Base-by-base conservation (phyloP, 2,888 invertebrate genomes). In the Adela reaumurella region DNA sequence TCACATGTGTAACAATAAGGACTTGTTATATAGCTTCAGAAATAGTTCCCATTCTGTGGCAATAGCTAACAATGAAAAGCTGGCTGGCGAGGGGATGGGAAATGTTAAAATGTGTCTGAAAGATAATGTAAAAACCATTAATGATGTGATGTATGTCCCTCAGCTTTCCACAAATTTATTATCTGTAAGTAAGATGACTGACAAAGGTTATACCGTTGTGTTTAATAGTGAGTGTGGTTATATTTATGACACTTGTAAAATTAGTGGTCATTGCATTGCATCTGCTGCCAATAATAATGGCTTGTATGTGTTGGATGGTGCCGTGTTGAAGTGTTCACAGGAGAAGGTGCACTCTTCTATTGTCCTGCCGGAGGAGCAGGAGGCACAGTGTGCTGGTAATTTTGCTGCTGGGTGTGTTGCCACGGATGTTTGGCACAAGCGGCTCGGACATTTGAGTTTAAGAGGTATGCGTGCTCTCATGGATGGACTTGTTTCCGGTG, bases 161-260 rank as follows among this genome's bases (percentile, higher is more conserved):
- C 47, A 53, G 28, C 46, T 53, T 24, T 46, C 52, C 14, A 49
- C 49, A 1, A 56, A 55, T 29, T 45, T 56, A 6, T 28, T 56
- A 14, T 55, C 54, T 16, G 55, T 54, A 18, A 46, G 46, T 35
- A 49, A 54, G 43, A 49, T 55, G 19, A 45, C 46, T n/a, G 11
- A 47, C 41, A 55, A 49, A 46, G 56, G 55, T 43, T 48, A 51
- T 46, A 48, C 51, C 50, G 56, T 58, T 35, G 52, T 20, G 46
- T 57, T 58, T 50, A 19, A 55, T 20, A 44, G 8, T 29, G 42
- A 11, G 6, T 54, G 52, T 43, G 54, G 55, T 46, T 10, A 24
- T 5, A 6, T 24, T 24, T 24, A 24, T 24, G 24, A 24, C 5
- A 24, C 5, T 6, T 24, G 24, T 24, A 24, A 24, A 24, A 10